Percentiles rank a stretch among this genome's conserved stretches.
Conservation (phyloP, 64 coral and sea anemone species). For the Montipora capricornis region DNA sequence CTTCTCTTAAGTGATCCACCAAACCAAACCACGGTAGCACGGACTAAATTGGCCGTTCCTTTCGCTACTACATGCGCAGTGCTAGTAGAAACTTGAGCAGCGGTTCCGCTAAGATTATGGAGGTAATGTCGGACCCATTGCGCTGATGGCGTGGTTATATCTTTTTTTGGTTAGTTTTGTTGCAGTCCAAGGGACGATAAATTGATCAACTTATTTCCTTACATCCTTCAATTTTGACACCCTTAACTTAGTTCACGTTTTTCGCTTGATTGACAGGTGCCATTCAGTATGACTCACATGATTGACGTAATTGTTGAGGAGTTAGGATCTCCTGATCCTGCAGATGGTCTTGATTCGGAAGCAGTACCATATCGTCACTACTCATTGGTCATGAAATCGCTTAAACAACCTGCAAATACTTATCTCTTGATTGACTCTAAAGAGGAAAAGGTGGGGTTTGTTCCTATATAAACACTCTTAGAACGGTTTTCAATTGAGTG, state of each 20-base stretch:
- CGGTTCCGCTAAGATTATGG: no score
- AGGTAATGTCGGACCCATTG: no score
- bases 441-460: slow-evolving; percentile 61
- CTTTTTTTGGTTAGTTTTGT: no score
- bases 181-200: no score
- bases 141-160: no score
- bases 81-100: no score
- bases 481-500: no score
- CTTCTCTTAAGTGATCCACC: no score
- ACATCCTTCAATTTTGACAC: no score
- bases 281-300: slow-evolving; percentile 82
- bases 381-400: slow-evolving; percentile 76
- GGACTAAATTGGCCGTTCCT: no score
- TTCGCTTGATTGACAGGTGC: slow-evolving; percentile 62
- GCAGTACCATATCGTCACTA: slow-evolving; percentile 70
- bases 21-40: not conserved
- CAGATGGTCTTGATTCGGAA: slow-evolving; percentile 18
- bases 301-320: slow-evolving; percentile 90
- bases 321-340: slow-evolving; percentile 74
- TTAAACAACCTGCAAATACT: slow-evolving; percentile 73
- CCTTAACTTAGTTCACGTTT: not conserved
- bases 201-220: not conserved
- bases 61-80: no score
- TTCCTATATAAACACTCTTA: no score
- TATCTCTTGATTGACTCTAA: slow-evolving; percentile 89